A percentile compares a stretch with the other conserved stretches of the same genome.
These are phyloP conservation scores for Clunio marinus DNA, from an alignment of 2,888 invertebrate genomes.

Conservation along the genomic window DNA sequence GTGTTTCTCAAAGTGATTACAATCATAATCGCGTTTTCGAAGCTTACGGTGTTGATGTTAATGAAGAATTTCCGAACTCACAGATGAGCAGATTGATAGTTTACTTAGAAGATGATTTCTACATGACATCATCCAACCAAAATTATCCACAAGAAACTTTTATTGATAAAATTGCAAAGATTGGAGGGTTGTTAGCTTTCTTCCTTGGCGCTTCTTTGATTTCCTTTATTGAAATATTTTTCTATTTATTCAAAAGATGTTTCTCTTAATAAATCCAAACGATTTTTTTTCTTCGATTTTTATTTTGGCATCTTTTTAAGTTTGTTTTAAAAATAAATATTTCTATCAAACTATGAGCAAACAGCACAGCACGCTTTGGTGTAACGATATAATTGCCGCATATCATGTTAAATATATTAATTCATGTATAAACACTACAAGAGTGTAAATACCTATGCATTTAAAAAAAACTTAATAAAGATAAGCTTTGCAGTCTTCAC, in stretches of 20 bases:
- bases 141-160: neutral
- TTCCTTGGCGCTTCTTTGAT: constrained; percentile 20
- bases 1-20: constrained; percentile 67
- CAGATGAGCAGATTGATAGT: constrained; percentile 22
- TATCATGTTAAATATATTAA: too few relatives aligned
- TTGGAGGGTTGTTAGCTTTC: constrained; percentile 18
- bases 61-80: constrained; percentile 42
- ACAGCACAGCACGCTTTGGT: too few relatives aligned
- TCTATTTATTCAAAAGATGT: neutral
- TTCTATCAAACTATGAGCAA: too few relatives aligned
- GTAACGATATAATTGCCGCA: too few relatives aligned
- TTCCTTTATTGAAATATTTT: constrained; percentile 26
- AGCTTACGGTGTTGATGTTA: constrained; percentile 52
- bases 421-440: too few relatives aligned
- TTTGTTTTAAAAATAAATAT: too few relatives aligned
- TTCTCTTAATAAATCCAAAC: neutral
- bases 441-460: too few relatives aligned
- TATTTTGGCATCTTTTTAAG: too few relatives aligned
- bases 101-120: constrained; percentile 17
- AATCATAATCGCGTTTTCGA: constrained; percentile 59
- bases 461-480: too few relatives aligned
- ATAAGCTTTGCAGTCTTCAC: constrained; percentile 28
- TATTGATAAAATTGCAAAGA: neutral
- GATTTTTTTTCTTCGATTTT: too few relatives aligned
- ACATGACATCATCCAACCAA: neutral